Base-by-base conservation (phyloP, 1,140 invertebrate genomes). In the Andricus grossulariae region DNA sequence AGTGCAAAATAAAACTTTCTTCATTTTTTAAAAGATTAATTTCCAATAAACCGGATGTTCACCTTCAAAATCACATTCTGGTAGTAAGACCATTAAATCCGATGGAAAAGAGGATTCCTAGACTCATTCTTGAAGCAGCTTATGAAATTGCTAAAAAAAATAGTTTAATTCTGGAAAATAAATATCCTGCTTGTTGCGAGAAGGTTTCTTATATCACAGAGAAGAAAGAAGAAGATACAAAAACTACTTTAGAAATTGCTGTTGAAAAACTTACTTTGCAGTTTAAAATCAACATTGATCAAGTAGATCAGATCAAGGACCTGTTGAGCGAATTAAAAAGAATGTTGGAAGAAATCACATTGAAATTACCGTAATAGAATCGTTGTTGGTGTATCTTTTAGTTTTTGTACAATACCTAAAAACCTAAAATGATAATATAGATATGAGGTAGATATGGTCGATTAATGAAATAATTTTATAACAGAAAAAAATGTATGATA, bases 51-150 rank as follows among this genome's bases (percentile, higher is more conserved):
- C 78, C 89, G 89, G 49, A 89, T 88, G 60, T 88, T 73, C 87
- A 89, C 45, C 89, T 88, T 76, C 84, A 82, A 0, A 90, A 89
- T 50, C 79, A 79, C 3, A 93, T 94, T 19, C 84, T 94, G 12
- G 92, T 94, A 70, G 94, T 94, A 0, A 94, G 94, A 81, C 94
- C 94, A 0, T 88, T 95, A n/a, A 95, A 94, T 88, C 93, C 93
- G 0, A 85, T 93, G 49, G 94, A 95, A 77, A 94, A 93, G 78
- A 88, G 94, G 75, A 82, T 95, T 32, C 94, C 94, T 0, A 93
- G 92, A 21, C 93, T 94, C 75, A 93, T 95, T 71, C 90, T 94
- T 85, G 93, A 93, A 85, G 92, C 92, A 0, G 94, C 93, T 19
- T 93, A 93, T 50, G 93, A 94, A 82, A 86, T 94, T 55, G 94